Evolutionary conservation across 2,797 vertebrate genomes (phyloP).

Genomic region (Streptopelia turtur): DNA sequence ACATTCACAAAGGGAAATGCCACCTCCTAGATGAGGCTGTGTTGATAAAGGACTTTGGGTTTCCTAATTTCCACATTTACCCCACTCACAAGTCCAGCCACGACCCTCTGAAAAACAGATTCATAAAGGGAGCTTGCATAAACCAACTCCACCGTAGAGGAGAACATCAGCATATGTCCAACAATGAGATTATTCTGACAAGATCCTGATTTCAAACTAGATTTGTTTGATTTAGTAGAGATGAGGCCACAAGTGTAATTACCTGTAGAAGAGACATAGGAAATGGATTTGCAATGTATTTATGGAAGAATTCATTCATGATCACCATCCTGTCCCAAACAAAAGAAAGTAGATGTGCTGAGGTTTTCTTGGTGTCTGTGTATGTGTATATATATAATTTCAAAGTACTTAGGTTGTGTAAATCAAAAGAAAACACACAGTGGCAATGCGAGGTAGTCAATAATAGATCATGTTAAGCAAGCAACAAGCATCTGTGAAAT

Average conservation of each 20-base stretch:
- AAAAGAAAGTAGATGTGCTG: background rate
- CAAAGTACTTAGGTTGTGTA: background rate
- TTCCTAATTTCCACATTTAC: background rate
- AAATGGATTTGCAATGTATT: background rate
- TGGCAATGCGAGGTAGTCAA: background rate
- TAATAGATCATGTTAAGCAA: background rate
- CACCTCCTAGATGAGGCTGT: background rate
- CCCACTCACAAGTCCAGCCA: background rate
- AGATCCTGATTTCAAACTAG: background rate
- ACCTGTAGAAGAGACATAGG: background rate
- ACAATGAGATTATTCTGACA: background rate
- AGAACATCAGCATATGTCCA: background rate
- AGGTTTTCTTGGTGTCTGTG: background rate
- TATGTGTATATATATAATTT: background rate
- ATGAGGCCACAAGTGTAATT: background rate
- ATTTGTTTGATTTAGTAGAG: background rate
- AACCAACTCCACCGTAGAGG: fast-evolving
- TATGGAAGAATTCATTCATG: background rate
- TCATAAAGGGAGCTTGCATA: background rate
- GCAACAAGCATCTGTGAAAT: background rate
- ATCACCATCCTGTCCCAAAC: background rate
- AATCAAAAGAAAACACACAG: background rate
- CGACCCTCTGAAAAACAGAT: background rate
- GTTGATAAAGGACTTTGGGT: background rate
- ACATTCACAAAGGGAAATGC: background rate